phyloP scores from a whole-genome alignment of 2,113 vertebrate genomes.

The Typhlomys cinereus region DNA sequence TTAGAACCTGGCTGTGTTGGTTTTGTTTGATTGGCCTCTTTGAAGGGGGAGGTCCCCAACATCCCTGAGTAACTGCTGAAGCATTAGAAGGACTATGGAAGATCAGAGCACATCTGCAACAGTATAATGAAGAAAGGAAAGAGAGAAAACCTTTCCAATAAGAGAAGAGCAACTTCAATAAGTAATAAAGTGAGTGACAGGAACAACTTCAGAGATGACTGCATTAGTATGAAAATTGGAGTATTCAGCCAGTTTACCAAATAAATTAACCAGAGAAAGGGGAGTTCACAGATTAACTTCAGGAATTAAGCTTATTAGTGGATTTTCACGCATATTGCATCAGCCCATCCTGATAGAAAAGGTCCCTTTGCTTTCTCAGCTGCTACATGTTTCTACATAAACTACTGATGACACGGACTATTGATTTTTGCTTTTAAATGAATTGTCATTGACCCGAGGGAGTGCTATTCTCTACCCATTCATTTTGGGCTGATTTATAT shows the following conservation, averaged over 20 bases:
- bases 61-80: constrained; percentile 45
- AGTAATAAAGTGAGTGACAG: constrained; percentile 79
- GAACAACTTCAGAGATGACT: constrained; percentile 78
- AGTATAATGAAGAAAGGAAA: constrained; percentile 33
- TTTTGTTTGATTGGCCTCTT: neutral
- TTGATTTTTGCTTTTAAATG: constrained; percentile 66
- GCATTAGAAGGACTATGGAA: neutral
- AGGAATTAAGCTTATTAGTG: constrained; percentile 78
- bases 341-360: constrained; percentile 75
- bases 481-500: constrained; percentile 70
- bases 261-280: constrained; percentile 69
- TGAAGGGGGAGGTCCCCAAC: constrained; percentile 7
- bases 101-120: constrained; percentile 27
- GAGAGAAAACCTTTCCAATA: constrained; percentile 60
- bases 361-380: constrained; percentile 87
- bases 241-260: constrained; percentile 80
- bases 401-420: constrained; percentile 66
- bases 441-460: constrained; percentile 63
- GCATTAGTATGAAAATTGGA: constrained; percentile 68
- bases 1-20: neutral
- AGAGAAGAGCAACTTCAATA: constrained; percentile 49
- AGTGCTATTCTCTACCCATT: constrained; percentile 68
- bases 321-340: constrained; percentile 76
- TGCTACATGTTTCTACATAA: constrained; percentile 80
- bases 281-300: constrained; percentile 79